phyloP scores from a whole-genome alignment of 2,888 invertebrate species.

The Prionchulus punctatus region DNA sequence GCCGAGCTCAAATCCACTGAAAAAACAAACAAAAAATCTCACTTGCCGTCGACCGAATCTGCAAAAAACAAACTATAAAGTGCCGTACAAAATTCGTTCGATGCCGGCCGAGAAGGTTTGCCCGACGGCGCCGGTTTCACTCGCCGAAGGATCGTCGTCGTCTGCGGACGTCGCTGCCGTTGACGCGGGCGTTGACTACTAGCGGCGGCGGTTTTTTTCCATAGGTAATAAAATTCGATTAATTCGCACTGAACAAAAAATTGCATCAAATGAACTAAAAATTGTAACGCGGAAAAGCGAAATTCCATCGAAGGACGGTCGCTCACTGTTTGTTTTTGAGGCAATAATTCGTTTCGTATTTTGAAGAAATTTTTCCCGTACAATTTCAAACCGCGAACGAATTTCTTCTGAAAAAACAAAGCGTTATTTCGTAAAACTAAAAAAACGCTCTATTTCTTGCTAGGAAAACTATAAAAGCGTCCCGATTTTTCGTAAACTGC shows the following conservation, averaged over 20 bases:
- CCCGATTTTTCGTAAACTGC: too few species aligned
- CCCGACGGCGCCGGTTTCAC: slow-evolving; percentile 40
- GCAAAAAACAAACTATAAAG: slow-evolving; percentile 3
- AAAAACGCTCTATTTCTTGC: too few species aligned
- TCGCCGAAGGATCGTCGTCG: slow-evolving; percentile 57
- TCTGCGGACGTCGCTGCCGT: slow-evolving; percentile 49
- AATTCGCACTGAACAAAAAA: slow-evolving; percentile 55
- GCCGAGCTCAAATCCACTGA: slow-evolving; percentile 47
- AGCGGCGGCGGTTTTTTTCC: slow-evolving; percentile 98
- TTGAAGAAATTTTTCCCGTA: slow-evolving; percentile 98
- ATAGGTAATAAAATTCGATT: slow-evolving; percentile 95
- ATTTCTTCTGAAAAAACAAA: slow-evolving; percentile 55
- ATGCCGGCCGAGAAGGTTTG: slow-evolving; percentile 29
- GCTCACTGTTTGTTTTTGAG: slow-evolving; percentile 73
- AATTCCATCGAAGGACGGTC: slow-evolving; percentile 3
- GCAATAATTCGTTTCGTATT: slow-evolving; percentile 83
- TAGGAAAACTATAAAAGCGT: too few species aligned
- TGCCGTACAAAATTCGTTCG: slow-evolving; percentile 36
- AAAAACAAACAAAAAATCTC: too few species aligned
- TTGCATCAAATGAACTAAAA: slow-evolving; percentile 6
- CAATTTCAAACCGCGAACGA: slow-evolving; percentile 91
- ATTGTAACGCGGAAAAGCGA: too few species aligned
- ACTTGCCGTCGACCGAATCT: too few species aligned
- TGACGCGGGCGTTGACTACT: slow-evolving; percentile 87
- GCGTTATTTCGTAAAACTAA: too few species aligned